Evolutionary conservation across 2,888 invertebrate species (phyloP).

Genomic region (Perizoma affinitatum): DNA sequence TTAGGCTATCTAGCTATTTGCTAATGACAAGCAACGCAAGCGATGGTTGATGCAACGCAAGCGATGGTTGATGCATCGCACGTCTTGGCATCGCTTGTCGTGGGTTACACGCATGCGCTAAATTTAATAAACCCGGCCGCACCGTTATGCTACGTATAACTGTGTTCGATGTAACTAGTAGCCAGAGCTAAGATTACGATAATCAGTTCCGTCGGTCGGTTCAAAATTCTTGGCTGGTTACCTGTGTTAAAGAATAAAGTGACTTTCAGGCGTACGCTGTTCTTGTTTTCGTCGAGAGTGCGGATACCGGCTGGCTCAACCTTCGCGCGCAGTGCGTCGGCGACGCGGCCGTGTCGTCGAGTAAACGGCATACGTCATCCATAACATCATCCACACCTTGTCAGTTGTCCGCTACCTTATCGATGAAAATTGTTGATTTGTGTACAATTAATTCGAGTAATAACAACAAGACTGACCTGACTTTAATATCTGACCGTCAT

Average conservation of each 20-base stretch:
- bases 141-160: conserved; percentile 55
- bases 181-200: conserved; percentile 52
- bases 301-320: conserved; percentile 36
- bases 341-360: conserved; percentile 26
- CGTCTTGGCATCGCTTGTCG: conserved; percentile 41
- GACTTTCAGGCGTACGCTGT: conserved; percentile 18
- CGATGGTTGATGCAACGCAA: conserved; percentile 44
- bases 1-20: conserved; percentile 16
- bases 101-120: conserved; percentile 50
- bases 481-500: conserved; percentile 50
- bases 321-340: conserved; percentile 36
- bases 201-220: conserved; percentile 45
- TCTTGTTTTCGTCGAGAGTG: conserved; percentile 33
- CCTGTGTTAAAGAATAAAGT: conserved; percentile 5
- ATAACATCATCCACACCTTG: conserved; percentile 32
- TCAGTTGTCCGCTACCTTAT: conserved; percentile 39
- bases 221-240: conserved; percentile 21
- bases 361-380: conserved; percentile 40
- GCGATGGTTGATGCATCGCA: conserved; percentile 44
- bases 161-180: conserved; percentile 51
- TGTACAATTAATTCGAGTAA: conserved; percentile 41
- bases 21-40: conserved; percentile 28
- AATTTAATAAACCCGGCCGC: conserved; percentile 54
- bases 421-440: conserved; percentile 41
- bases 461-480: conserved; percentile 48